These are phyloP conservation scores for Sus cebifrons DNA, from an alignment of 2,797 vertebrate genomes.

Conservation along the genomic window DNA sequence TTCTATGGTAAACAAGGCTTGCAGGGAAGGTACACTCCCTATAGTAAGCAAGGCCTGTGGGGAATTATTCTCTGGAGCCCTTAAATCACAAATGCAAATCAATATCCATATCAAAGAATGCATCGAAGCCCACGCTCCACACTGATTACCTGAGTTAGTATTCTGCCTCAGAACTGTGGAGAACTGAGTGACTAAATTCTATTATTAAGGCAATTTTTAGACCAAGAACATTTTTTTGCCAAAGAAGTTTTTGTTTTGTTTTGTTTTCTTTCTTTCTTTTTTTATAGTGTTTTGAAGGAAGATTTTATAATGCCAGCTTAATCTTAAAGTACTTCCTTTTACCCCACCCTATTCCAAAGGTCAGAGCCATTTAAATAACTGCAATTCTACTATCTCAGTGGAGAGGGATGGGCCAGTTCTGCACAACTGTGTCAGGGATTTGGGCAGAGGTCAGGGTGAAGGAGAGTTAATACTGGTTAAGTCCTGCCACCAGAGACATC, in stretches of 20 bases:
- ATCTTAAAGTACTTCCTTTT: background rate
- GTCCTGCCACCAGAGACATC: background rate
- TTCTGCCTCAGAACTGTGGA: background rate
- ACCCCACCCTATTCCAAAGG: background rate
- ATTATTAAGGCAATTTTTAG: background rate
- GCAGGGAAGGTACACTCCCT: too few species aligned
- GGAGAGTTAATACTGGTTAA: background rate
- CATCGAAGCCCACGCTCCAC: too few species aligned
- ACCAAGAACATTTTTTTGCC: background rate
- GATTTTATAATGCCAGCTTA: conserved; percentile 18
- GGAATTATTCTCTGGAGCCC: too few species aligned
- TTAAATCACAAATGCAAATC: too few species aligned
- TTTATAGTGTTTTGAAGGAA: background rate
- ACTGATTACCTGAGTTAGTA: too few species aligned
- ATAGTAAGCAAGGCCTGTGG: too few species aligned
- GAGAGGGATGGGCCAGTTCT: background rate
- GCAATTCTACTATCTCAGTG: background rate
- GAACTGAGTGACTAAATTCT: conserved; percentile 17
- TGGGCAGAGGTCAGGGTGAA: background rate
- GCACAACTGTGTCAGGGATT: background rate
- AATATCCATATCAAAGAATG: too few species aligned
- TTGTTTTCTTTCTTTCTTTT: background rate
- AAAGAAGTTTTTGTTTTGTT: background rate
- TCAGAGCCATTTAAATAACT: conserved; percentile 13
- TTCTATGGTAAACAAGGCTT: too few species aligned